Evolutionary conservation across 2,888 invertebrate genomes (phyloP), one percentile per base, ranked within the genome.

Genomic region (Drosophila vallismaia): DNA sequence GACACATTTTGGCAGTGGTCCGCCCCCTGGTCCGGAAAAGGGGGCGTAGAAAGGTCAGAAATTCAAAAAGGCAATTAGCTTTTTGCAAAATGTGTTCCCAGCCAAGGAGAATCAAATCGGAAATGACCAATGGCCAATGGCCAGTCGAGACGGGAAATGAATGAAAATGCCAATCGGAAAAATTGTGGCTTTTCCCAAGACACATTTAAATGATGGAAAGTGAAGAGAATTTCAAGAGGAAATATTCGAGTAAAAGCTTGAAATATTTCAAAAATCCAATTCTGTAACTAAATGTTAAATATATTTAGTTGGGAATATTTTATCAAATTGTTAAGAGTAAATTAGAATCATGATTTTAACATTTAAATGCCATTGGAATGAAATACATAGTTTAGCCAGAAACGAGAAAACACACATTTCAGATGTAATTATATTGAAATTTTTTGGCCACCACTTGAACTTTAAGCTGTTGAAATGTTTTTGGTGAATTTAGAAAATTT

Each of bases 391-490:
- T 24, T 44, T 9, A 42, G 12, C 19, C 19, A 42, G 36, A 42
- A 42, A 19, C 14, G 4, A 9, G 24, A 9, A 44, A 24, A 44
- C 42, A 40, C 40, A 40, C 38, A 19, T 9, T 24, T 24, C 10
- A 24, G 3, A 24, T 44, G 44, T 24, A 44, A 44, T 44, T 44
- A 24, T 44, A 9, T 19, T 4, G 24, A 44, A 10, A 44, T 36
- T 36, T 50, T 59, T 31, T 48, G 24, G 40, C 31, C 6, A 12
- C 24, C 52, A 55, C 48, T 14, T 48, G 33, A 64, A 69, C 68
- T 71, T 71, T 31, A 77, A 80, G 60, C 66, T 67, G 62, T 51
- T 66, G 59, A 75, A 84, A 71, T 84, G 74, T 78, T 78, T 79
- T 73, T 45, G 44, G 50, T 45, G n/a, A 71, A 74, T 79, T 42